Evolutionary conservation across 2,797 vertebrate species (phyloP).

Genomic region (Nannoperca obscura): DNA sequence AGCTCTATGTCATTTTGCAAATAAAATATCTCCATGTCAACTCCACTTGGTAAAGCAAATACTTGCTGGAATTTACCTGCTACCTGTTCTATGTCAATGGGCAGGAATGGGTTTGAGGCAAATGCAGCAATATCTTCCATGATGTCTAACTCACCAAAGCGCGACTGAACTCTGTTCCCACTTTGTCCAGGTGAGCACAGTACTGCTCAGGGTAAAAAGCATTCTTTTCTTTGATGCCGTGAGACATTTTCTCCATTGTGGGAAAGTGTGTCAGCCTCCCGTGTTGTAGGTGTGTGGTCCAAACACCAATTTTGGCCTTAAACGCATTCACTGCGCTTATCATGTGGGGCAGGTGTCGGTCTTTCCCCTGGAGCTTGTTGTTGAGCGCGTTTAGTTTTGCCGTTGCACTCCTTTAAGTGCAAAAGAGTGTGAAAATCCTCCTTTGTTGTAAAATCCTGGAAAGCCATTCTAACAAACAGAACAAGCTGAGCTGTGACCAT

Average conservation of each 20-base stretch:
- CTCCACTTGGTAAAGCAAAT: conserved; percentile 45
- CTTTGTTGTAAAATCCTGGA: neutral
- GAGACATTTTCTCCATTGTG: conserved; percentile 2
- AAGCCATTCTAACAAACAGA: neutral
- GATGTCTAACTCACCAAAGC: neutral
- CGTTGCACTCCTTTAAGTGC: neutral
- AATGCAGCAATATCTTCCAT: neutral
- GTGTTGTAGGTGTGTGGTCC: conserved; percentile 17
- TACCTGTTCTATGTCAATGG: neutral
- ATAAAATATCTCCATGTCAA: conserved; percentile 1
- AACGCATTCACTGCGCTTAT: neutral
- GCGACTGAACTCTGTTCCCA: neutral
- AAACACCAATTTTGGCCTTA: conserved; percentile 3
- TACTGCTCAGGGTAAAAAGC: neutral
- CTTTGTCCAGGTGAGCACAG: neutral
- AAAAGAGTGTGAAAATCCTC: neutral
- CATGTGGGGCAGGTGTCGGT: conserved; percentile 19
- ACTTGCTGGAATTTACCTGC: neutral
- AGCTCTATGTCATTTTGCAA: conserved; percentile 21
- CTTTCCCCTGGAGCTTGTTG: neutral
- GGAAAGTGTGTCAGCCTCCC: neutral
- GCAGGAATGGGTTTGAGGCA: conserved; percentile 6
- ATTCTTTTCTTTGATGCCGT: neutral
- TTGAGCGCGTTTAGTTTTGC: conserved; percentile 1
- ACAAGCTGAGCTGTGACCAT: conserved; percentile 1